phyloP scores from a whole-genome alignment of 2,113 vertebrate genomes.

The Neopipo cinnamomea region DNA sequence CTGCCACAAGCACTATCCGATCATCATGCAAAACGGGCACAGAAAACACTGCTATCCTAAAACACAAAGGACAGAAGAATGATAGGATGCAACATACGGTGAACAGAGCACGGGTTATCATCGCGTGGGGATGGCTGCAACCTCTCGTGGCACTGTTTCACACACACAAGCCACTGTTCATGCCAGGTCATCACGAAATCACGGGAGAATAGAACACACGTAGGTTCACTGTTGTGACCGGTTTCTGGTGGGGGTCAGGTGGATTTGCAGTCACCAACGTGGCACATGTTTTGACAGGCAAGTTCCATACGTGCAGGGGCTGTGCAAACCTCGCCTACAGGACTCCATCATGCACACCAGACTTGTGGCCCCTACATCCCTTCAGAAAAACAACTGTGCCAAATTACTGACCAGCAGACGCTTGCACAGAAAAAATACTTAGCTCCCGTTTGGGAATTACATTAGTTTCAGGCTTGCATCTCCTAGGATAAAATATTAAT shows the following conservation, averaged over 20 bases:
- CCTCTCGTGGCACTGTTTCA: neutral
- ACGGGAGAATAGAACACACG: neutral
- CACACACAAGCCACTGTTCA: neutral
- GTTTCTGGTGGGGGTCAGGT: neutral
- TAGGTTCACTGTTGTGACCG: neutral
- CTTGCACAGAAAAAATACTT: neutral
- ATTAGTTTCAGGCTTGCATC: neutral
- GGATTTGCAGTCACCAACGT: neutral
- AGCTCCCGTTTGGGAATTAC: neutral
- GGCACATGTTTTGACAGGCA: neutral
- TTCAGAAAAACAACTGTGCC: neutral
- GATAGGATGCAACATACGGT: neutral
- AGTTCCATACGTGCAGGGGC: neutral
- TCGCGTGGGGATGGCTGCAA: neutral
- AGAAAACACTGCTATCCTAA: conserved; percentile 95
- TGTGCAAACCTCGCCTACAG: neutral
- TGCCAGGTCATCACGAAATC: neutral
- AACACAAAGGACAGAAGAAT: conserved; percentile 44
- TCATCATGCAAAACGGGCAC: conserved; percentile 92
- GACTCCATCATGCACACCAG: neutral
- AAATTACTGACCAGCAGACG: neutral
- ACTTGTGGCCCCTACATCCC: neutral
- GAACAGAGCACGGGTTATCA: neutral
- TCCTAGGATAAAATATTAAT: neutral
- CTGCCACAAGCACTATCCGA: conserved; percentile 92